phyloP scores from a whole-genome alignment of 2,113 vertebrate species.

The Sander vitreus region DNA sequence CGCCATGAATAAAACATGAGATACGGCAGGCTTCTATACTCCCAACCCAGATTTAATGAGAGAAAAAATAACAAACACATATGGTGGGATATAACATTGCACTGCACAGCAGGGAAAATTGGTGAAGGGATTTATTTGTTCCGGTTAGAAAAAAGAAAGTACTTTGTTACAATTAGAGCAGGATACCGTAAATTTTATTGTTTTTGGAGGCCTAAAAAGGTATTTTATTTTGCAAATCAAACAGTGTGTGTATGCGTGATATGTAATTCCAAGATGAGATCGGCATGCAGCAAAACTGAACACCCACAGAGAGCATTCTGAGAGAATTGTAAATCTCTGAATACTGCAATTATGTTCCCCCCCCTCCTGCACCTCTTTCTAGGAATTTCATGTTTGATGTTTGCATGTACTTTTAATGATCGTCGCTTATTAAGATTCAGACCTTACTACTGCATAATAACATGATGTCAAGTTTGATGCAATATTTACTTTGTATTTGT shows the following conservation, averaged over 20 bases:
- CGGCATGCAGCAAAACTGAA: neutral
- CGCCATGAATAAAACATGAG: constrained; percentile 81
- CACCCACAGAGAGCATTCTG: neutral
- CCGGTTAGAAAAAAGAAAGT: neutral
- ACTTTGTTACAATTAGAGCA: constrained; percentile 7
- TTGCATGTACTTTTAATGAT: neutral
- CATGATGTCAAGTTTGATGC: constrained; percentile 8
- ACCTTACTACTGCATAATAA: neutral
- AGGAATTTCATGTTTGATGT: constrained; percentile 15
- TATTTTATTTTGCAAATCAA: constrained; percentile 39
- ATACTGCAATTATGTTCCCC: neutral
- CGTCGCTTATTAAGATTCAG: neutral
- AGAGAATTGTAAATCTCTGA: neutral
- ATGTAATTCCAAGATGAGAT: constrained; percentile 49
- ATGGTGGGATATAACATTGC: constrained; percentile 64
- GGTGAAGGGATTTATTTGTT: constrained; percentile 50
- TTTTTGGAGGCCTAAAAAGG: constrained; percentile 25
- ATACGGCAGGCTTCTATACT: constrained; percentile 70
- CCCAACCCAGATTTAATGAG: constrained; percentile 80
- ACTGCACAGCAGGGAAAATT: constrained; percentile 37
- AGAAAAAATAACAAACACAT: constrained; percentile 76
- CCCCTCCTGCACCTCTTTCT: neutral
- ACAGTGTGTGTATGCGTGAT: constrained; percentile 31
- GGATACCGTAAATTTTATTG: constrained; percentile 22
- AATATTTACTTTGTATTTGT: too few relatives aligned